phyloP scores from a whole-genome alignment of 2,888 invertebrate genomes.

The Diplolepis rosae region DNA sequence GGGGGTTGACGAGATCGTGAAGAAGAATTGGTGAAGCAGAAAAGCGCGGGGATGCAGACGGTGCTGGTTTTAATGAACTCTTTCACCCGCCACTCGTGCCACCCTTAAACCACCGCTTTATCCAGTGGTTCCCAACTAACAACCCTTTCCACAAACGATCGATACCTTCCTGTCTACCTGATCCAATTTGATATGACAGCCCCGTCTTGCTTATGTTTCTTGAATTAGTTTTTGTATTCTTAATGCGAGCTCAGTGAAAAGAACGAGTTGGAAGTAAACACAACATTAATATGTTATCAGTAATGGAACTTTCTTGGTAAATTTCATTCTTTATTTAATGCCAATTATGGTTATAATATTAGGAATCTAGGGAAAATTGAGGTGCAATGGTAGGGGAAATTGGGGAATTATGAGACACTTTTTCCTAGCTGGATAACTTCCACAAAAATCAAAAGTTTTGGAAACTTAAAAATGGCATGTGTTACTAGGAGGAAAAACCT shows the following conservation, averaged over 20 bases:
- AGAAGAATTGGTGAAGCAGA: conserved; percentile 34
- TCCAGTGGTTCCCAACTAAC: conserved; percentile 61
- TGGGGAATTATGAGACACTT: too few relatives aligned
- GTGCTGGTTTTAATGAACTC: conserved; percentile 70
- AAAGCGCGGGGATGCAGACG: conserved; percentile 60
- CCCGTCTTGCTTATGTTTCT: conserved; percentile 23
- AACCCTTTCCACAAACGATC: conserved; percentile 40
- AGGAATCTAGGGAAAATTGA: too few relatives aligned
- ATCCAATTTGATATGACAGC: conserved; percentile 20
- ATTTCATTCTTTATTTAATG: too few relatives aligned
- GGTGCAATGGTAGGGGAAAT: too few relatives aligned
- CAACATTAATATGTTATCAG: background rate
- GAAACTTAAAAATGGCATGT: too few relatives aligned
- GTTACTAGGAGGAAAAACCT: too few relatives aligned
- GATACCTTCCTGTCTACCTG: conserved; percentile 34
- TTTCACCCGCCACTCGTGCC: conserved; percentile 67
- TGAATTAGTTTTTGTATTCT: conserved; percentile 26
- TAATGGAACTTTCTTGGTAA: background rate
- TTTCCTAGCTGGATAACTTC: too few relatives aligned
- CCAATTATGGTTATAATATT: too few relatives aligned
- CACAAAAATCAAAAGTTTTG: too few relatives aligned
- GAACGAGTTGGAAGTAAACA: conserved; percentile 20
- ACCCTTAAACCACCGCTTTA: conserved; percentile 68
- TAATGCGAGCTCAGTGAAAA: conserved; percentile 21
- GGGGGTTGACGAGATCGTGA: conserved; percentile 50